Conservation (phyloP, 2,113 vertebrate genomes). For the Elaphurus davidianus region DNA sequence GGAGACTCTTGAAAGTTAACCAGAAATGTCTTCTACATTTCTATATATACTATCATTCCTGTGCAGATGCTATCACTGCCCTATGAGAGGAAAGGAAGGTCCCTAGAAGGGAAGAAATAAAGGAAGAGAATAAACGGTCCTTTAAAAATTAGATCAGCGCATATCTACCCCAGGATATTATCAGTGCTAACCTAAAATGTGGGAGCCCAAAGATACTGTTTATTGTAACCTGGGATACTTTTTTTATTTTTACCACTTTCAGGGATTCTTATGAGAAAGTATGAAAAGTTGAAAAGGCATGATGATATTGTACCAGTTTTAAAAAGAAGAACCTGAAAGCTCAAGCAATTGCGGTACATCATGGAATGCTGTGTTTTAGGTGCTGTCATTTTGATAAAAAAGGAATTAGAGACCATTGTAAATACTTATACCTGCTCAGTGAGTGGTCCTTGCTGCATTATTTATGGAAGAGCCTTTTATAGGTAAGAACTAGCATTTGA, state of each 20-base stretch:
- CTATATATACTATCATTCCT: neutral
- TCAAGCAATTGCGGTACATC: neutral
- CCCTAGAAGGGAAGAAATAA: neutral
- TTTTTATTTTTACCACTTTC: neutral
- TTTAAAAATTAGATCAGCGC: neutral
- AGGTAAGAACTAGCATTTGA: neutral
- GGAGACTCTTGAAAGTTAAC: neutral
- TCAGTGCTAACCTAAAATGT: neutral
- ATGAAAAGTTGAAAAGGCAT: neutral
- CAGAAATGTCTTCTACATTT: neutral
- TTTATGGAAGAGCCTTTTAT: neutral
- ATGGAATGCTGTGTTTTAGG: neutral
- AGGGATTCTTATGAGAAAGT: neutral
- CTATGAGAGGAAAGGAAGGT: neutral
- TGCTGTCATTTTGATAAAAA: conserved; percentile 3
- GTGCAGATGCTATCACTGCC: neutral
- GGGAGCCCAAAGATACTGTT: neutral
- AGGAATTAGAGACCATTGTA: conserved; percentile 6
- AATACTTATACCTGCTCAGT: neutral
- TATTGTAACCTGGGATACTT: neutral
- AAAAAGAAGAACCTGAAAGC: neutral
- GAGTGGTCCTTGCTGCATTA: neutral
- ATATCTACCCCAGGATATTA: neutral
- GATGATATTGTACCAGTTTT: neutral
- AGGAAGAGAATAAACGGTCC: neutral